Evolutionary conservation across 2,113 vertebrate genomes (phyloP).

Genomic region (Psittacula cyanocephala): DNA sequence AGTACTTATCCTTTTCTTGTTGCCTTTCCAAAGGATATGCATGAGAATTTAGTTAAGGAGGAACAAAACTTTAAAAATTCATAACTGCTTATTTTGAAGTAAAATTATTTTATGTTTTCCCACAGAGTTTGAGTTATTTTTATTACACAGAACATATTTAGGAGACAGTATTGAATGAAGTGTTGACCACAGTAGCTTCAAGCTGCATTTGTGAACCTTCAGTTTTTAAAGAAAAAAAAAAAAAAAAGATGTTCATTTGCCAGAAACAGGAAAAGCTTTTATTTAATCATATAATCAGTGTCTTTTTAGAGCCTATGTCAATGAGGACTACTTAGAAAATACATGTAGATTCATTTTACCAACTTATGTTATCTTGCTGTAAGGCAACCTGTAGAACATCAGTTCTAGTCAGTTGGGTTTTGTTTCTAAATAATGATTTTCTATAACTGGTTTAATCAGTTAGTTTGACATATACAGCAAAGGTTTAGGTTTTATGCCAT

Average conservation of each 20-base stretch:
- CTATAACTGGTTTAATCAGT: not conserved
- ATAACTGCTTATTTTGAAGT: not conserved
- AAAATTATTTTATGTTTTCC: not conserved
- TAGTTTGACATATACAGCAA: not conserved
- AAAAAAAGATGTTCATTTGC: not conserved
- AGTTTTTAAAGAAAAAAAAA: not conserved
- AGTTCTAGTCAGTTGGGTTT: accelerated
- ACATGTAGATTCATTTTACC: not conserved
- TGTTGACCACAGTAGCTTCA: not conserved
- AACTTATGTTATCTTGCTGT: not conserved
- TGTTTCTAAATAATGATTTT: not conserved
- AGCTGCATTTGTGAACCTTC: not conserved
- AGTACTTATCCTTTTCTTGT: not conserved
- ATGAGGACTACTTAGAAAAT: not conserved
- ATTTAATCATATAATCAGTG: not conserved
- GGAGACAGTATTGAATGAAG: not conserved
- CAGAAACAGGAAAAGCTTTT: not conserved
- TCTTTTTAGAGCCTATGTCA: not conserved
- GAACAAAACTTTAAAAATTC: not conserved
- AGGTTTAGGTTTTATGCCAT: not conserved
- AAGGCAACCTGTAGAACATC: not conserved
- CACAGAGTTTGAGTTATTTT: not conserved
- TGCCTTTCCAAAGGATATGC: not conserved
- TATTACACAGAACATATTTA: not conserved
- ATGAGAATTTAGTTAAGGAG: not conserved